Evolutionary conservation across 1,140 invertebrate species (phyloP).

Genomic region (Andricus grossulariae): DNA sequence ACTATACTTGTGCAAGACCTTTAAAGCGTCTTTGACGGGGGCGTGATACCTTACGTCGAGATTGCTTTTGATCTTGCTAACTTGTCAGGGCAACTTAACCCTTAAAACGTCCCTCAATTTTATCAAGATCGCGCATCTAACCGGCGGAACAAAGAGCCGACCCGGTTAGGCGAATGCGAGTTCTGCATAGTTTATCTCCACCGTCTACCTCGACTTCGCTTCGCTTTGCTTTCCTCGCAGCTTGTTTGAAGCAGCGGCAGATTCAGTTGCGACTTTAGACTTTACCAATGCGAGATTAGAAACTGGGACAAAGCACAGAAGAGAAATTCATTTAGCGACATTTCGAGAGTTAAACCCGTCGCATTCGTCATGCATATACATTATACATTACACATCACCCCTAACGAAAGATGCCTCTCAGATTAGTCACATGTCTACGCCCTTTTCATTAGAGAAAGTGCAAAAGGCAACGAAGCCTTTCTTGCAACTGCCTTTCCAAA

Average conservation of each 20-base stretch:
- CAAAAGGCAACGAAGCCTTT: too few species aligned
- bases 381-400: too few species aligned
- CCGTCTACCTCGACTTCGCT: conserved; percentile 35
- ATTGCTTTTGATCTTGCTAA: conserved; percentile 12
- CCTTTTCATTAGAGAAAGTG: too few species aligned
- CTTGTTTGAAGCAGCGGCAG: too few species aligned
- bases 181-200: conserved; percentile 54
- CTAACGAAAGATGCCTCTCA: neutral
- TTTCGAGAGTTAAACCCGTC: too few species aligned
- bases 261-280: too few species aligned
- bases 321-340: too few species aligned
- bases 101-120: conserved; percentile 6
- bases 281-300: too few species aligned
- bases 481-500: too few species aligned
- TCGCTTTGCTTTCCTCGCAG: neutral
- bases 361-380: too few species aligned
- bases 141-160: conserved; percentile 7
- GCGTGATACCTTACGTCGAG: conserved; percentile 8
- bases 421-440: neutral
- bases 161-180: conserved; percentile 49
- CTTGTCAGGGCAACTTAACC: conserved; percentile 18
- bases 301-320: too few species aligned
- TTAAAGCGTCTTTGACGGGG: neutral
- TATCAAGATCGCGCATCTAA: neutral
- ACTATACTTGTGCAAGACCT: conserved; percentile 3